These are phyloP conservation scores for Stenurella melanura DNA, from an alignment of 2,888 invertebrate species.

Conservation along the genomic window DNA sequence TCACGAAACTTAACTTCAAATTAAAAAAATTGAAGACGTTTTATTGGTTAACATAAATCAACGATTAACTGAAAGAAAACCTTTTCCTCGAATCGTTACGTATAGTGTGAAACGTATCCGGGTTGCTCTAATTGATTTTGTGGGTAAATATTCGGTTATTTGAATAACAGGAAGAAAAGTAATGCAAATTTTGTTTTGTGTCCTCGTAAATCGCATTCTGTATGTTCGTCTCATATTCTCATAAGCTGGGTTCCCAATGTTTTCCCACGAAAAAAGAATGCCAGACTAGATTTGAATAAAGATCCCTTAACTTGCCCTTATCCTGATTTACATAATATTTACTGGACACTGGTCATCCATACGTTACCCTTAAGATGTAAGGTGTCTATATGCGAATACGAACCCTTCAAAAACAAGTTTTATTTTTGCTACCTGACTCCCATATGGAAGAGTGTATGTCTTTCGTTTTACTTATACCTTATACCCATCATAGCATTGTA, in stretches of 20 bases:
- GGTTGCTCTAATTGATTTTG: constrained; percentile 53
- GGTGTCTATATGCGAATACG: constrained; percentile 53
- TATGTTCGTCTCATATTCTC: constrained; percentile 53
- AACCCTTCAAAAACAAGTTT: constrained; percentile 57
- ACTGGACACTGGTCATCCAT: constrained; percentile 69
- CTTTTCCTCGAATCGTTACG: not conserved
- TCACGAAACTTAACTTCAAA: too few species aligned
- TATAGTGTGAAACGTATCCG: constrained; percentile 44
- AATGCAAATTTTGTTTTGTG: constrained; percentile 63
- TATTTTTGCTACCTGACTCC: constrained; percentile 55
- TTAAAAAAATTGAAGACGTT: too few species aligned
- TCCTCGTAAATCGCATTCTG: constrained; percentile 59
- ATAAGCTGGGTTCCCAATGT: constrained; percentile 55
- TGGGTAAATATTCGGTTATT: constrained; percentile 57
- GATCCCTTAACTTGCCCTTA: constrained; percentile 63
- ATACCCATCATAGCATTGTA: constrained; percentile 10
- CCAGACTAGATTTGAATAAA: constrained; percentile 65
- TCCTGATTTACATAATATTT: constrained; percentile 69
- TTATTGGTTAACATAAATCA: too few species aligned
- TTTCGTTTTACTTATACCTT: constrained; percentile 17
- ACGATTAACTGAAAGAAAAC: not conserved
- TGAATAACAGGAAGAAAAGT: constrained; percentile 51
- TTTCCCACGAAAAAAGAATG: constrained; percentile 68
- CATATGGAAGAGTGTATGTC: not conserved
- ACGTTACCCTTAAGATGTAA: constrained; percentile 61